Base-by-base conservation (phyloP, 2,113 vertebrate species). In the Fulica atra region DNA sequence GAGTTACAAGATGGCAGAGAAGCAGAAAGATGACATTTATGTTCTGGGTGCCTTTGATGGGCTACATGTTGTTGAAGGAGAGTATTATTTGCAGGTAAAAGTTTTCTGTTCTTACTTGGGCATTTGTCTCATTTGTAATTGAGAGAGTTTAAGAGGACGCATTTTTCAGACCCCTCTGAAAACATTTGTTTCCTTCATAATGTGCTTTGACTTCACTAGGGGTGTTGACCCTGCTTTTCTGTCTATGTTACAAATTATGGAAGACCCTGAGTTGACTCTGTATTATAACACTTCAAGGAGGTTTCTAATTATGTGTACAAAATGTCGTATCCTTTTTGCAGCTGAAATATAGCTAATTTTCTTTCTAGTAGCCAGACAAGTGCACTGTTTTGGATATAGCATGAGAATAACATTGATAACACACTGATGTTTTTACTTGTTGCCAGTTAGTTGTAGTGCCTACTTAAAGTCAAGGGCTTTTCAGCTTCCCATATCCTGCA, bases 41-140 rank as follows among this genome's bases (percentile, higher is more conserved):
- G 94, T 69, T 10, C 60, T 97, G 6, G 89, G 93, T 64, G 86
- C 64, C n/a, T 98, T 97, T 68, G 93, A 97, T 48, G 88, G 92
- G 10, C 81, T 97, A n/a, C 96, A 96, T 40, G 42, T 44, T 19
- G 64, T 92, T 24, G 96, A 98, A 96, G 92, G 94, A 79, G 54
- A 96, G 33, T 97, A 89, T 72, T 98, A 97, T 51, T 76, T 97
- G 42, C 95, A 98, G 95, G 94, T 97, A 93, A 80, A 70, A 4
- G 12, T 28, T 59, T 77, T 89, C 36, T 77, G 9, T 46, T 89
- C 21, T 42, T 77, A 56, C 42, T 82, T 33, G 40, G 44, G 31
- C 3, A 6, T 89, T 78, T 77, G 20, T 54, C 36, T 36, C 11
- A 11, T 54, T 61, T 81, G 80, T 72, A 10, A 48, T 18, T 63